Evolutionary conservation across 2,888 invertebrate species (phyloP), one percentile per base, ranked within the genome.

Genomic region (Meteorus colon): DNA sequence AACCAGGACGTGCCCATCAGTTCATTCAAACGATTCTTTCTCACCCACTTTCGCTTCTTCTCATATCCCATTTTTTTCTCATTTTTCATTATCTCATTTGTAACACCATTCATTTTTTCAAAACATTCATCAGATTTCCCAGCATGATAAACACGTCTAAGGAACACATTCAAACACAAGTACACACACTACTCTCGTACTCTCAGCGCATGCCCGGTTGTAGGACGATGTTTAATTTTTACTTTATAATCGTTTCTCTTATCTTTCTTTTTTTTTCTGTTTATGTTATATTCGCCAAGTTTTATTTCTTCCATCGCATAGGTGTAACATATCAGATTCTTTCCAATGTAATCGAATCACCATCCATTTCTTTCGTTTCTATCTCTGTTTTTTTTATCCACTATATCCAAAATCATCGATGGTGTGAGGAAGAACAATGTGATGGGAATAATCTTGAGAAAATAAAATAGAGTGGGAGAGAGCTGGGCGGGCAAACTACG

Each of bases 151-250:
- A 63, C 62, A 29, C 63, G 66, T n/a, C 55, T 55, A 72, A 62
- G 70, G 51, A 66, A 69, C 71, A 69, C 63, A 71, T 75, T 79
- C 68, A 77, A 78, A 77, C 75, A 77, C 81, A 82, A 81, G 81
- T 82, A 84, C 84, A 80, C 87, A 86, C 80, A 80, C 85, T 86
- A 86, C 89, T 88, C 89, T 89, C 88, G 89, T 89, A 87, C 87
- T 88, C 88, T 88, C 88, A 87, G 88, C 88, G 88, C 89, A 88
- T 89, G 89, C 87, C 89, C 88, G 84, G 89, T 89, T 89, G 89
- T 88, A 89, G 89, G 89, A 89, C 88, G 84, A 85, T 88, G 84
- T 86, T 82, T 85, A 79, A 73, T 80, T 82, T 82, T 79, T 81
- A 73, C 75, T 80, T 78, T 74, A 74, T 59, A 74, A 48, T 74